These are phyloP conservation scores for Caenorhabditis parvicauda DNA, from an alignment of 2,888 invertebrate genomes.

Conservation along the genomic window DNA sequence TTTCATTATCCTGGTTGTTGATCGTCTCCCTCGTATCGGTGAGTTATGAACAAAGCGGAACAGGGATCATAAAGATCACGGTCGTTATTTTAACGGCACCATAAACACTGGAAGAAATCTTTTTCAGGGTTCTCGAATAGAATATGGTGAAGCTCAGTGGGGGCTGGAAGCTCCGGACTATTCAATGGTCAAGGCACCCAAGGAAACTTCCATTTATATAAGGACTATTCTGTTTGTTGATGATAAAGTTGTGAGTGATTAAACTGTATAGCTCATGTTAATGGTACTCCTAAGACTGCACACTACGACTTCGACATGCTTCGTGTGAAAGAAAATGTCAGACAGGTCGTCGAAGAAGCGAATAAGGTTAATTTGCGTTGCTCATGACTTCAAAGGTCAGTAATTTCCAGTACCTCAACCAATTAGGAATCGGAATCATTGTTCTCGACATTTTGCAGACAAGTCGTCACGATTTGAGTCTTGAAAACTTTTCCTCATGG, in stretches of 20 bases:
- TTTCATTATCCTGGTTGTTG: too few species aligned
- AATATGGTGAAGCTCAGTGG: slow-evolving; percentile 53
- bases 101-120: too few species aligned
- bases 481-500: slow-evolving; percentile 56
- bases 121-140: too few species aligned
- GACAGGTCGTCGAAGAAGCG: slow-evolving; percentile 52
- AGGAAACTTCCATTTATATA: slow-evolving; percentile 22
- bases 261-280: slow-evolving; percentile 13
- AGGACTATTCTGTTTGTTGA: slow-evolving; percentile 26
- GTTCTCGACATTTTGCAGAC: slow-evolving; percentile 56
- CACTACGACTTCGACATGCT: slow-evolving; percentile 51
- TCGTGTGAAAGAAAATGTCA: slow-evolving; percentile 44
- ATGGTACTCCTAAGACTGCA: slow-evolving; percentile 40
- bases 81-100: too few species aligned
- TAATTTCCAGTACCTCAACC: slow-evolving; percentile 51
- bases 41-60: too few species aligned
- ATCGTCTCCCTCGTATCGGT: too few species aligned
- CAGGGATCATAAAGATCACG: too few species aligned
- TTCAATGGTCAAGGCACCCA: slow-evolving; percentile 7
- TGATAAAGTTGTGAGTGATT: slow-evolving; percentile 29
- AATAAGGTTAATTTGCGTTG: slow-evolving; percentile 33
- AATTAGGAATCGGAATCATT: slow-evolving; percentile 51
- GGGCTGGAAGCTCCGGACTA: slow-evolving; percentile 59
- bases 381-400: neutral
- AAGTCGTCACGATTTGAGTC: slow-evolving; percentile 48